A percentile compares a stretch with the other conserved stretches of the same genome.
These are phyloP conservation scores for Microcaecilia unicolor DNA, from an alignment of 2,797 vertebrate species.

Conservation along the genomic window DNA sequence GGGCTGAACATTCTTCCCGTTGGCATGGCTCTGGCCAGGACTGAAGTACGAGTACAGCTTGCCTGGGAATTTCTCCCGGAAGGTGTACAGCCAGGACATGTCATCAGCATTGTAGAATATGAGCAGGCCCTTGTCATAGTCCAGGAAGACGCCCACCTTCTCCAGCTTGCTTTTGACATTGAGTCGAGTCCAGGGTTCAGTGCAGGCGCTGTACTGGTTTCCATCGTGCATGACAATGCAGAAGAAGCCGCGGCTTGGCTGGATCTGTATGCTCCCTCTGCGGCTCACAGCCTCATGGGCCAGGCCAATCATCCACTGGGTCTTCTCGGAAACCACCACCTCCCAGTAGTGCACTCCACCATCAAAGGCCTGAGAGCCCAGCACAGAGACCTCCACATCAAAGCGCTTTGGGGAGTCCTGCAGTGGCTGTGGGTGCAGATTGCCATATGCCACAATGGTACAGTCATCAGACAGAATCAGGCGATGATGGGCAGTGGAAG, in stretches of 20 bases:
- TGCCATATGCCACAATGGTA: constrained; percentile 93
- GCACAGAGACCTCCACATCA: constrained; percentile 89
- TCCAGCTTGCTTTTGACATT: constrained; percentile 92
- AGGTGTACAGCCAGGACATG: constrained; percentile 98
- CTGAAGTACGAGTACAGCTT: constrained; percentile 94
- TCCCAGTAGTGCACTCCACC: constrained; percentile 93
- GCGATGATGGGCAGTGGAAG: constrained; percentile 89
- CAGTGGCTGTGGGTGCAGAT: constrained; percentile 88
- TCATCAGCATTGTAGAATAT: constrained; percentile 96
- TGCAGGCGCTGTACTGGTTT: constrained; percentile 97
- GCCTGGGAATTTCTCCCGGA: constrained; percentile 80
- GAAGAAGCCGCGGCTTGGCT: constrained; percentile 88
- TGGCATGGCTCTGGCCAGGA: constrained; percentile 93
- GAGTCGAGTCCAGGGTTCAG: constrained; percentile 93
- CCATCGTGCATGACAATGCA: constrained; percentile 98
- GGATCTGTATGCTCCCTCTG: constrained; percentile 95
- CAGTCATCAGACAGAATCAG: constrained; percentile 95
- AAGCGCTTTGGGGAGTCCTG: constrained; percentile 94
- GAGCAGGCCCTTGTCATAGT: constrained; percentile 88
- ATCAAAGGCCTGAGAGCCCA: constrained; percentile 79
- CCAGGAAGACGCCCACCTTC: constrained; percentile 94
- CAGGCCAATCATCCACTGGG: constrained; percentile 97
- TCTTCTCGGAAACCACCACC: constrained; percentile 95
- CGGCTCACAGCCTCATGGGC: constrained; percentile 84
- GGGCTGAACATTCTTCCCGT: constrained; percentile 93